phyloP scores from a whole-genome alignment of 2,797 vertebrate genomes.

The Limosa lapponica region DNA sequence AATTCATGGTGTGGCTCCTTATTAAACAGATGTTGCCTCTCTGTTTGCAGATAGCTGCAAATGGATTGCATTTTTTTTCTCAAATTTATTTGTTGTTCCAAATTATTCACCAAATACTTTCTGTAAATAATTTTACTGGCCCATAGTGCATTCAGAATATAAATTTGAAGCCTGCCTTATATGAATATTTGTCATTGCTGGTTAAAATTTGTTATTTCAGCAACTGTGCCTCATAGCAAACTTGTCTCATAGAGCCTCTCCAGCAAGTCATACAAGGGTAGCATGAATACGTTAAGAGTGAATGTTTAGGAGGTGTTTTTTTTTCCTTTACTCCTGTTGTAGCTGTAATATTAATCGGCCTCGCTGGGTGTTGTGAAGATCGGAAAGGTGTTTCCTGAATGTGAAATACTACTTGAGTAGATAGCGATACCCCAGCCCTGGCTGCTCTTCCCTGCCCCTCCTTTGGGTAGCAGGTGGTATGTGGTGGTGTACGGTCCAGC shows the following conservation, averaged over 20 bases:
- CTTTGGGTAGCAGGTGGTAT: not conserved
- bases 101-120: slow-evolving; percentile 24
- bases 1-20: slow-evolving; percentile 20
- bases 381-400: not conserved
- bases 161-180: not conserved
- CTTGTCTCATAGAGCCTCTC: not conserved
- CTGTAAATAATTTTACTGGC: slow-evolving; percentile 12
- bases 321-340: not conserved
- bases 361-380: not conserved
- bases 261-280: not conserved
- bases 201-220: not conserved
- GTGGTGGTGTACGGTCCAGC: not conserved
- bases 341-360: not conserved
- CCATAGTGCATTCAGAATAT: not conserved
- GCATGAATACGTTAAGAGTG: not conserved
- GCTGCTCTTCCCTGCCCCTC: not conserved
- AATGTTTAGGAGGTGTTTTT: not conserved
- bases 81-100: slow-evolving; percentile 37
- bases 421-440: not conserved
- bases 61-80: not conserved
- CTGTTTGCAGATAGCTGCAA: slow-evolving; percentile 11
- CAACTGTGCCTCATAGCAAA: not conserved
- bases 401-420: not conserved
- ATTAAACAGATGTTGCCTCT: slow-evolving; percentile 27
- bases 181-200: not conserved